Evolutionary conservation across 2,797 vertebrate genomes (phyloP).

Genomic region (Diceros bicornis): DNA sequence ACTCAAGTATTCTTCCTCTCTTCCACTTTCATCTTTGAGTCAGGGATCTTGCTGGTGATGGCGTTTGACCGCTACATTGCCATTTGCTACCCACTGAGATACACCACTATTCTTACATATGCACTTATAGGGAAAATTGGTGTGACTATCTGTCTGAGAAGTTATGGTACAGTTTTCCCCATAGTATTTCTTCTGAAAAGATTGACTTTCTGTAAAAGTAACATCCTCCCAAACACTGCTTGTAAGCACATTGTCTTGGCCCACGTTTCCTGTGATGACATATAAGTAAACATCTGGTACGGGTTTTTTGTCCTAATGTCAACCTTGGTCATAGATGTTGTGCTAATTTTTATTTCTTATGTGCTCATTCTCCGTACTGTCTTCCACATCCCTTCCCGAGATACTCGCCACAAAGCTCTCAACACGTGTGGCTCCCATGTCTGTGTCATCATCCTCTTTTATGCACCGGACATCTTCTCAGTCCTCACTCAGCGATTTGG

Average conservation of each 20-base stretch:
- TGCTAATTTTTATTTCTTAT: slow-evolving; percentile 38
- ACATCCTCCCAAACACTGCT: neutral
- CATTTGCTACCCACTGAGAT: slow-evolving; percentile 37
- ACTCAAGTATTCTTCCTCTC: no score
- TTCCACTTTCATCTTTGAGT: no score
- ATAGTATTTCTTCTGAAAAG: slow-evolving; percentile 11
- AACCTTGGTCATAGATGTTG: neutral
- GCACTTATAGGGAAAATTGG: neutral
- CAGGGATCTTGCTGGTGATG: no score
- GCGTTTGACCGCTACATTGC: no score
- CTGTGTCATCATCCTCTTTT: no score
- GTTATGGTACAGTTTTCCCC: neutral
- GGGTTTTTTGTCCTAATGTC: neutral
- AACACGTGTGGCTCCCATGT: no score
- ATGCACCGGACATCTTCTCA: slow-evolving; percentile 37
- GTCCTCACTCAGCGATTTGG: slow-evolving; percentile 54
- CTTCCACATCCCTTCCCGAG: no score
- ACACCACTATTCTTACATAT: neutral
- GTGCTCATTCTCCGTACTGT: neutral
- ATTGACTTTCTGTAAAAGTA: slow-evolving; percentile 9
- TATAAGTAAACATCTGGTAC: slow-evolving; percentile 44
- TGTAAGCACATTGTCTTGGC: slow-evolving; percentile 36
- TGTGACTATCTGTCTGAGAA: no score
- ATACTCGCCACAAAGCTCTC: no score
- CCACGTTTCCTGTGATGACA: neutral